These are phyloP conservation scores for Lontra canadensis DNA, from an alignment of 2,113 vertebrate genomes.

Conservation along the genomic window DNA sequence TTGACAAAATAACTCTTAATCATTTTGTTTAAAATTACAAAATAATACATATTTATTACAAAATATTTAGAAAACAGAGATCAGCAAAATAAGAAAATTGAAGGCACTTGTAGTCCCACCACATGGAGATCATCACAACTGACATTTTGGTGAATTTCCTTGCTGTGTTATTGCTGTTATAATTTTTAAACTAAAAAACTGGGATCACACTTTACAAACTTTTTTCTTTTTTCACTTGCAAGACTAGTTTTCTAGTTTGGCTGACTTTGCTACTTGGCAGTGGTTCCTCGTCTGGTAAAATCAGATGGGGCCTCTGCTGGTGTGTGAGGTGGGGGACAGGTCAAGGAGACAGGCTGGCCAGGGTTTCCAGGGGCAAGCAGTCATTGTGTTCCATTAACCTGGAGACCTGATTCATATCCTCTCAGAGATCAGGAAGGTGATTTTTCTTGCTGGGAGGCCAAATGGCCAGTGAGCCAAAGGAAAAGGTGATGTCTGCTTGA, in stretches of 20 bases:
- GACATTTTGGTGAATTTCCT: not conserved
- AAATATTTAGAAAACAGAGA: not conserved
- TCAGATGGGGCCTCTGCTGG: not conserved
- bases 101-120: not conserved
- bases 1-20: not conserved
- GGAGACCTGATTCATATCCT: constrained; percentile 61
- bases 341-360: not conserved
- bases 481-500: not conserved
- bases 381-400: constrained; percentile 40
- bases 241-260: not conserved
- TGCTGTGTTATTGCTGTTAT: not conserved
- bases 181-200: not conserved
- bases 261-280: not conserved
- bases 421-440: constrained; percentile 7
- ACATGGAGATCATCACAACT: not conserved
- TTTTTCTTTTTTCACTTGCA: not conserved
- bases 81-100: not conserved
- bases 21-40: not conserved
- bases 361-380: not conserved
- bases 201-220: not conserved
- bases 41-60: not conserved
- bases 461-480: constrained; percentile 10
- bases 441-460: constrained; percentile 34
- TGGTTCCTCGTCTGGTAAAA: not conserved
- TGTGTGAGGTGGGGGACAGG: not conserved